Base-by-base conservation (phyloP, 2,113 vertebrate species). In the Globicephala melas region DNA sequence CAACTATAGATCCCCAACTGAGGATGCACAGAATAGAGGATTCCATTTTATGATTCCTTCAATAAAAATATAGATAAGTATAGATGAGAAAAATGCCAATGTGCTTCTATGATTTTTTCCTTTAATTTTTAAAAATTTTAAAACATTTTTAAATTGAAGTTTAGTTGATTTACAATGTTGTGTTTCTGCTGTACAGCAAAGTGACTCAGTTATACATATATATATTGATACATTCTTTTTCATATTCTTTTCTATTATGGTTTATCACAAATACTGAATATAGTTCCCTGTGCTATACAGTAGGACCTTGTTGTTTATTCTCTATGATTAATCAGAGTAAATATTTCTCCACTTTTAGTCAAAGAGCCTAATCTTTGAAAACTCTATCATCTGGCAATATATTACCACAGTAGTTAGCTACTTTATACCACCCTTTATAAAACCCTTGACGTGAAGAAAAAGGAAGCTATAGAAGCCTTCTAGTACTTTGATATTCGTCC, bases 311-410 rank as follows among this genome's bases (percentile, higher is more conserved):
- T 47, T 47, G 44, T 28, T 47, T 47, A 76, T 76, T 76, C 44
- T 76, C 15, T 76, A 23, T 21, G 18, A 67, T 84, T 92, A 86
- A 38, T 71, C 95, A 73, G 76, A 62, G 23, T 62, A 85, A 41
- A 8, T 76, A 28, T n/a, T 94, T 79, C 41, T 94, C 28, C 14
- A 88, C 44, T 67, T 71, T 38, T 44, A 81, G 67, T 68, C 80
- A 92, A 94, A 82, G 38, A 98, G 73, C 5, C 65, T 44, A 68
- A 71, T 71, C 81, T 96, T 94, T 79, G 67, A 85, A 97, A 97
- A 91, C 11, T 53, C 31, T 26, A 58, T 71, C 83, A 71, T n/a
- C 17, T 76, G 8, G 53, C 36, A 26, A 17, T n/a, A 15, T 23
- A 53, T 68, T 95, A 36, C 20, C 4, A 6, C 41, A 71, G 53